Conservation (phyloP, 2,888 invertebrate species). For the Xestia xanthographa region DNA sequence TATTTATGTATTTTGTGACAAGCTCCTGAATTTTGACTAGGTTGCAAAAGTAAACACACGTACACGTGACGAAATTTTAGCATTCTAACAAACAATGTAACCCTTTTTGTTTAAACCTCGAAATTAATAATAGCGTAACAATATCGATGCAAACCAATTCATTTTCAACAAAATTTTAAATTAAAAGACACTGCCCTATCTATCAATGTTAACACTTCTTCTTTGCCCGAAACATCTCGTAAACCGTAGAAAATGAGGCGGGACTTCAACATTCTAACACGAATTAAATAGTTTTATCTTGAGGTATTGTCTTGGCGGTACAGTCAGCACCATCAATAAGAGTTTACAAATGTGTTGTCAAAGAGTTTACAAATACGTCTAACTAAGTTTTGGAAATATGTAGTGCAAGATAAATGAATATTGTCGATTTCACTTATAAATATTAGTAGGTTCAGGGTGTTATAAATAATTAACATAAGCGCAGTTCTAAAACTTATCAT, state of each 20-base stretch:
- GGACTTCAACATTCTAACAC: slow-evolving; percentile 37
- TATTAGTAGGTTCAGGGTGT: not conserved
- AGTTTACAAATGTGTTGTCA: not conserved
- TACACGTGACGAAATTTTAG: too few species aligned
- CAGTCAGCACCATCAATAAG: not conserved
- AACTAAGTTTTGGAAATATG: not conserved
- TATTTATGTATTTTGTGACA: too few species aligned
- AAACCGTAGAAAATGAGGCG: slow-evolving; percentile 34
- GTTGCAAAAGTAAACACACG: too few species aligned
- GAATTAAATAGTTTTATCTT: slow-evolving; percentile 49
- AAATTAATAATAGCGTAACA: too few species aligned
- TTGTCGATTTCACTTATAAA: not conserved
- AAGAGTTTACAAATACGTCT: too few species aligned
- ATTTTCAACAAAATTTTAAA: too few species aligned
- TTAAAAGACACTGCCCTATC: too few species aligned
- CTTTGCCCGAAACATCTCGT: slow-evolving; percentile 13
- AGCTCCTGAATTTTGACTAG: too few species aligned
- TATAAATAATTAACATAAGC: not conserved
- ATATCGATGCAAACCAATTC: too few species aligned
- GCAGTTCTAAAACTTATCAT: not conserved
- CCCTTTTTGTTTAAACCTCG: too few species aligned
- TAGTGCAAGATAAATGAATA: not conserved
- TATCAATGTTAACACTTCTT: slow-evolving; percentile 11
- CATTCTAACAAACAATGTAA: too few species aligned
- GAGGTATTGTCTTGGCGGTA: slow-evolving; percentile 33